phyloP scores from a whole-genome alignment of 2,888 invertebrate genomes.

The Cistogaster globosa region DNA sequence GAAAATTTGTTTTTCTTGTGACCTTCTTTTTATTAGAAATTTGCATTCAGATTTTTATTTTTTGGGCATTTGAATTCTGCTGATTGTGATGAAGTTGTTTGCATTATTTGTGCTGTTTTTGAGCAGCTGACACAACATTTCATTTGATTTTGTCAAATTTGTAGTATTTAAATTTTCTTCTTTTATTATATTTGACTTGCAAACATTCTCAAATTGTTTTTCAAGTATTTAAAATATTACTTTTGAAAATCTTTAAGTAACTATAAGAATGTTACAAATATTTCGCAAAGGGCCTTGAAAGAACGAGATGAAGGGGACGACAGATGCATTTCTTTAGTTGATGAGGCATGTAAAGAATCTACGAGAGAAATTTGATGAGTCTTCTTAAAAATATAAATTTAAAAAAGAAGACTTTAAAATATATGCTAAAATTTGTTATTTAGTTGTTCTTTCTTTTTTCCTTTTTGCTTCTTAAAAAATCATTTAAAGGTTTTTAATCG shows the following conservation, averaged over 20 bases:
- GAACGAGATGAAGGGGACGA: neutral
- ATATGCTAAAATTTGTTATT: too few species aligned
- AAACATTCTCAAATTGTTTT: constrained; percentile 61
- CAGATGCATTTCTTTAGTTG: constrained; percentile 3
- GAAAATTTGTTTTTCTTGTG: constrained; percentile 32
- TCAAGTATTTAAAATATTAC: constrained; percentile 66
- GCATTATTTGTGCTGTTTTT: constrained; percentile 11
- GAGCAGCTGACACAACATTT: constrained; percentile 27
- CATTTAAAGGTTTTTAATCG: too few species aligned
- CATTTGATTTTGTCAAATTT: constrained; percentile 62
- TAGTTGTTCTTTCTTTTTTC: too few species aligned
- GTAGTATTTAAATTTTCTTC: constrained; percentile 61
- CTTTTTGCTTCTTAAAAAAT: too few species aligned
- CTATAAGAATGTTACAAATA: constrained; percentile 12
- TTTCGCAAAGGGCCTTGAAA: neutral
- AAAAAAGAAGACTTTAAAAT: too few species aligned
- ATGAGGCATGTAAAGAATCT: neutral
- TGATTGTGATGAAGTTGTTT: constrained; percentile 21
- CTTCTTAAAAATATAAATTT: neutral
- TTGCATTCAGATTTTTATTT: constrained; percentile 14
- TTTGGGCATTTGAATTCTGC: neutral
- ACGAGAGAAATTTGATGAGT: too few species aligned
- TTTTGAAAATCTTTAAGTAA: constrained; percentile 53
- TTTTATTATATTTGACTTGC: constrained; percentile 63
- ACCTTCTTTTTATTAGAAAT: constrained; percentile 39